phyloP scores from a whole-genome alignment of 2,797 vertebrate genomes.

The Furcifer pardalis region DNA sequence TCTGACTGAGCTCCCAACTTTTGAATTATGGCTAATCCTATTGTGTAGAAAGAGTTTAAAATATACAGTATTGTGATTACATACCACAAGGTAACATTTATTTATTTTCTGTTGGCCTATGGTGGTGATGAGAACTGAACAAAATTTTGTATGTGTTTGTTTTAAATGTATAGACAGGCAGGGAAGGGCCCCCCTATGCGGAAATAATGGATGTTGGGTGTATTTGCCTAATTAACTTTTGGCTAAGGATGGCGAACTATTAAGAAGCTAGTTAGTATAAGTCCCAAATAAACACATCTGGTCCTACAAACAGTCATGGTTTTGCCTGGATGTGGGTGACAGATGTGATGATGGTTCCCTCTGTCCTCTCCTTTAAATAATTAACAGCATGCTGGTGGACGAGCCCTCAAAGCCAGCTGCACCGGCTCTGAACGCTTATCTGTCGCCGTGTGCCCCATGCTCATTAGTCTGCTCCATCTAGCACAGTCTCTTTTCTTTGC shows the following conservation, averaged over 20 bases:
- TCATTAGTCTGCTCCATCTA: constrained; percentile 48
- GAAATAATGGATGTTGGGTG: constrained; percentile 76
- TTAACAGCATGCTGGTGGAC: constrained; percentile 78
- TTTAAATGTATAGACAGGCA: background rate
- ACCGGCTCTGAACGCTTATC: constrained; percentile 59
- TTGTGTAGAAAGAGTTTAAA: background rate
- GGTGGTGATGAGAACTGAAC: constrained; percentile 47
- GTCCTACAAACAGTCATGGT: constrained; percentile 70
- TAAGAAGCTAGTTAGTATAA: constrained; percentile 89
- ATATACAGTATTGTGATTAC: background rate
- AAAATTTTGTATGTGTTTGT: constrained; percentile 21
- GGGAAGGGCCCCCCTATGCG: constrained; percentile 61
- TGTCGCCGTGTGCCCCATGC: constrained; percentile 45
- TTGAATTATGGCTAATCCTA: background rate
- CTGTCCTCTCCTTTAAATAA: constrained; percentile 86
- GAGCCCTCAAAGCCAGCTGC: constrained; percentile 73
- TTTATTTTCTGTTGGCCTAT: constrained; percentile 6
- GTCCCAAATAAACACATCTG: constrained; percentile 92
- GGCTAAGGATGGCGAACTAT: constrained; percentile 86
- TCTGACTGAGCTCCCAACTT: background rate
- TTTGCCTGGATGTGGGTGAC: constrained; percentile 82
- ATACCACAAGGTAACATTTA: background rate
- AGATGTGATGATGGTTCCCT: constrained; percentile 89
- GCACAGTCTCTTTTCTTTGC: constrained; percentile 18
- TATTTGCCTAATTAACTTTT: constrained; percentile 89